A percentile compares a stretch with the other conserved stretches of the same genome.
phyloP scores from a whole-genome alignment of 1,140 invertebrate species.

The Pseudomyrmex cubaensis region DNA sequence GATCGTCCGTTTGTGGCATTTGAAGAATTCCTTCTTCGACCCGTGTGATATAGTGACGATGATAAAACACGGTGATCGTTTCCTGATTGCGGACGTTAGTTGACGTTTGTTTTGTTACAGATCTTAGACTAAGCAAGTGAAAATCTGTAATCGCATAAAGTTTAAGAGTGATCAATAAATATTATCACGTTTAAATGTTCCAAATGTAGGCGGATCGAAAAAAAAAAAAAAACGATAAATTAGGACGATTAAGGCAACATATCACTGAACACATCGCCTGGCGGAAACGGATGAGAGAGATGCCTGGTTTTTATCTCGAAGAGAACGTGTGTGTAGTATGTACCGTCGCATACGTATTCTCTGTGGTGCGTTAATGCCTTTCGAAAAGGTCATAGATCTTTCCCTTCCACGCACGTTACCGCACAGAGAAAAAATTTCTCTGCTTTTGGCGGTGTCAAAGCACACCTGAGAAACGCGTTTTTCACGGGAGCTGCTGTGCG shows the following conservation, averaged over 20 bases:
- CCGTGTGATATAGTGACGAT: background rate
- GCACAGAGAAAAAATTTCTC: background rate
- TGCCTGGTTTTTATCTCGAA: conserved; percentile 23
- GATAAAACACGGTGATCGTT: background rate
- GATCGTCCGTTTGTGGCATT: background rate
- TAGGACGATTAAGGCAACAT: conserved; percentile 40
- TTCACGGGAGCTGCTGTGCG: no score
- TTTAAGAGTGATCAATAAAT: conserved; percentile 62
- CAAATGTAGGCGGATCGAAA: conserved; percentile 47
- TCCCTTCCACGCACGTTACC: background rate
- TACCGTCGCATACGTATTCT: background rate
- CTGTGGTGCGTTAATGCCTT: no score
- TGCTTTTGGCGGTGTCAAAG: no score
- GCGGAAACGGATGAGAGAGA: conserved; percentile 20
- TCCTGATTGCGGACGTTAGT: conserved; percentile 15
- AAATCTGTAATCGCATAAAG: conserved; percentile 54
- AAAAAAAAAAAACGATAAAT: conserved; percentile 3
- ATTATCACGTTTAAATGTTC: conserved; percentile 65
- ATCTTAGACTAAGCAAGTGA: conserved; percentile 43
- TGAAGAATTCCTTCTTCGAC: background rate
- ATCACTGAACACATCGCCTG: conserved; percentile 40
- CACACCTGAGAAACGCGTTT: no score
- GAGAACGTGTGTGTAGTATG: background rate
- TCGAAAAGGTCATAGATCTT: no score
- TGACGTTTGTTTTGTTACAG: conserved; percentile 58